Evolutionary conservation across 2,113 vertebrate species (phyloP).

Genomic region (Platysternon megacephalum): DNA sequence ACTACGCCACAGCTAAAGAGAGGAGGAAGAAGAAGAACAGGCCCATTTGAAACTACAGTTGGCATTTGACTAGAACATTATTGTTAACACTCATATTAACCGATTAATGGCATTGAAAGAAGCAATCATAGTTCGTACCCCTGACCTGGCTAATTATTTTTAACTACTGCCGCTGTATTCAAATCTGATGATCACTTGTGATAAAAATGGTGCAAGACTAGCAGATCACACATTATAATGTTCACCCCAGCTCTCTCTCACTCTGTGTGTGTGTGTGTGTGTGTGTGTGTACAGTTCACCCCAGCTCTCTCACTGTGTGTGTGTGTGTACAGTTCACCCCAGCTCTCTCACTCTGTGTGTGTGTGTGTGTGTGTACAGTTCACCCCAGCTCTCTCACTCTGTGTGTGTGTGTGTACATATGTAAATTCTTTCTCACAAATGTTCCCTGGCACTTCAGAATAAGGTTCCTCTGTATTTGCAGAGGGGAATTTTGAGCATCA

Average conservation of each 20-base stretch:
- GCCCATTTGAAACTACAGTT: neutral
- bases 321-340: neutral
- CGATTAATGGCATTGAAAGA: neutral
- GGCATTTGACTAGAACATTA: neutral
- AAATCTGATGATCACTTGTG: fast-evolving
- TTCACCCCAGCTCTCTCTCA: neutral
- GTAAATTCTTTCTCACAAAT: neutral
- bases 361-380: neutral
- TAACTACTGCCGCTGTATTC: fast-evolving
- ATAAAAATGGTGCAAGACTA: neutral
- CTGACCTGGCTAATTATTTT: neutral
- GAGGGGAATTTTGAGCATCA: neutral
- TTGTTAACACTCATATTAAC: neutral
- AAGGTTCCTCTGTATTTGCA: neutral
- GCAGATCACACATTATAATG: neutral
- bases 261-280: fast-evolving
- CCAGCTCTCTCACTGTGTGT: neutral
- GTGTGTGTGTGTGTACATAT: neutral
- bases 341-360: neutral
- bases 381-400: neutral
- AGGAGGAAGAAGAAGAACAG: neutral
- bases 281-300: neutral
- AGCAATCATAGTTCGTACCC: neutral
- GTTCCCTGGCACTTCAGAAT: neutral
- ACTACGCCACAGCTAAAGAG: neutral